These are phyloP conservation scores for Drosophila pallidifrons DNA, from an alignment of 1,140 invertebrate species.

Conservation along the genomic window DNA sequence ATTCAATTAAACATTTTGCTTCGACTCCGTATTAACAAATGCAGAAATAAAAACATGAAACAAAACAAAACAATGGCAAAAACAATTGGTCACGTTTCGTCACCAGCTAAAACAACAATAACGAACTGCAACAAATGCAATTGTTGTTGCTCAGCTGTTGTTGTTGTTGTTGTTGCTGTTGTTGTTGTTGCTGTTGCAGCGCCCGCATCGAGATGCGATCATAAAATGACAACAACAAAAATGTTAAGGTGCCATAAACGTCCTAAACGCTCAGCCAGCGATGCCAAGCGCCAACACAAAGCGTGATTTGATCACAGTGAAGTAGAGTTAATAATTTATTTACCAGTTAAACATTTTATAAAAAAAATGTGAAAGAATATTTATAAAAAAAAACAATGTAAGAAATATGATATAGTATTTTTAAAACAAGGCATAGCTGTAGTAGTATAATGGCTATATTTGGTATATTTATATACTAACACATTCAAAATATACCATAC, in stretches of 20 bases:
- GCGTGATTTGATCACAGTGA: constrained; percentile 17
- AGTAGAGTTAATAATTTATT: neutral
- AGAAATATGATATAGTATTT: too few species aligned
- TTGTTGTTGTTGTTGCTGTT: constrained; percentile 37
- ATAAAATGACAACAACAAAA: constrained; percentile 50
- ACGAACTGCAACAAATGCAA: constrained; percentile 40
- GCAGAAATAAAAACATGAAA: constrained; percentile 19
- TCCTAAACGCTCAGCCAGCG: constrained; percentile 21
- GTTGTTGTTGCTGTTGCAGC: constrained; percentile 37
- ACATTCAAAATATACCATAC: too few species aligned
- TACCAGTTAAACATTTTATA: too few species aligned
- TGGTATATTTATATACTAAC: too few species aligned
- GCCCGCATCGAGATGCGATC: constrained; percentile 64
- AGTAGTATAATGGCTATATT: too few species aligned
- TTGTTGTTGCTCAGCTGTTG: constrained; percentile 41
- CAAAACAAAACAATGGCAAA: constrained; percentile 26
- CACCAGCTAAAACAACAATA: constrained; percentile 38
- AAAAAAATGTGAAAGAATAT: too few species aligned
- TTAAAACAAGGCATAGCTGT: too few species aligned
- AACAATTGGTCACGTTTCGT: constrained; percentile 77
- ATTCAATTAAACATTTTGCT: constrained; percentile 76
- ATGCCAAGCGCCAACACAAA: constrained; percentile 25
- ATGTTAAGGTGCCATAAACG: constrained; percentile 57
- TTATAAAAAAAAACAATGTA: neutral
- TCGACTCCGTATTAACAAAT: constrained; percentile 40